phyloP scores from a whole-genome alignment of 1,140 invertebrate species.

The Drosophila parvula region DNA sequence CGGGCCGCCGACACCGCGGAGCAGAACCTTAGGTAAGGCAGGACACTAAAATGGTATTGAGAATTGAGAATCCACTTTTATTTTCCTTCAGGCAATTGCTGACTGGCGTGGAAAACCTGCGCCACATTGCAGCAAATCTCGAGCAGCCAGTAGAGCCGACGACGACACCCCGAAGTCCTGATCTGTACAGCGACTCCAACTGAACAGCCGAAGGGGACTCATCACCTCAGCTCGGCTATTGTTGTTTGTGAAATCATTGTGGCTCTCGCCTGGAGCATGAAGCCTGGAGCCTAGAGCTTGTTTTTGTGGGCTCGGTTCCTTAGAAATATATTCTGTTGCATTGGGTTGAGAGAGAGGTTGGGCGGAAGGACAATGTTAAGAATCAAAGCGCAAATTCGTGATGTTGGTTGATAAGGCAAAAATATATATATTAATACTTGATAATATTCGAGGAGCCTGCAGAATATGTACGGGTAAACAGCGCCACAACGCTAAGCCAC shows the following conservation, averaged over 20 bases:
- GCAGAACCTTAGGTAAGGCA: constrained; percentile 86
- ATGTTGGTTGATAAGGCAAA: constrained; percentile 70
- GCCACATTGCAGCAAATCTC: constrained; percentile 85
- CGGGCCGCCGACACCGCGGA: constrained; percentile 88
- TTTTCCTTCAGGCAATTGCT: constrained; percentile 86
- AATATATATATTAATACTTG: constrained; percentile 52
- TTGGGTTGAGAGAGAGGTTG: constrained; percentile 16
- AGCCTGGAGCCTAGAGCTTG: constrained; percentile 50
- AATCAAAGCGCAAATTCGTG: constrained; percentile 77
- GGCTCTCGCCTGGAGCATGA: constrained; percentile 13
- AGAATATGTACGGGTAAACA: constrained; percentile 51
- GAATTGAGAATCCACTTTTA: neutral
- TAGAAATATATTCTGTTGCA: constrained; percentile 54
- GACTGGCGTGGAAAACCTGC: constrained; percentile 88
- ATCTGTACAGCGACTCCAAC: constrained; percentile 72
- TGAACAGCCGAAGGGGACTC: constrained; percentile 35
- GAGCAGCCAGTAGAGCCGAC: constrained; percentile 57
- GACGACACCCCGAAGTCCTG: constrained; percentile 64
- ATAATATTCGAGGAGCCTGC: constrained; percentile 62
- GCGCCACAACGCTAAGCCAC: constrained; percentile 20
- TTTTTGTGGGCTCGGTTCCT: constrained; percentile 51
- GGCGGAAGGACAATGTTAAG: constrained; percentile 29
- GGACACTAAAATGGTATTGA: neutral
- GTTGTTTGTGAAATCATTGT: constrained; percentile 54
- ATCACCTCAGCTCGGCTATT: constrained; percentile 31